A percentile compares a stretch with the other conserved stretches of the same genome.
These are phyloP conservation scores for Delphinus delphis DNA, from an alignment of 2,113 vertebrate species.

Conservation along the genomic window DNA sequence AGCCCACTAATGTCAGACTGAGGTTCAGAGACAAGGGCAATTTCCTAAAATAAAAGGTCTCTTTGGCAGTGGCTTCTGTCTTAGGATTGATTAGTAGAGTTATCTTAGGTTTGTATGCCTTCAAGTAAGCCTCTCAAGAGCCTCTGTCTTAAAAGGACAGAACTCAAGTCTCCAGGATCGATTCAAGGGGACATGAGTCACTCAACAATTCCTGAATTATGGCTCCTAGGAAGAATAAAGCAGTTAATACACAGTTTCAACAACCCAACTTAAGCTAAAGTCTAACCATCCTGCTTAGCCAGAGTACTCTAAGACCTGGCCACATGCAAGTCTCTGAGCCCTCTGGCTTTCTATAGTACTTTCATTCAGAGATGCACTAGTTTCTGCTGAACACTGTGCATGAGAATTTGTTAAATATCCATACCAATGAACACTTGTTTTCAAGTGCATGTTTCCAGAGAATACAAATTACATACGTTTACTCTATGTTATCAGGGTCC, in stretches of 20 bases:
- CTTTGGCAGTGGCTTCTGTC: background rate
- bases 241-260: background rate
- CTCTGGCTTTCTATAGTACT: background rate
- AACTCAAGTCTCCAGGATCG: background rate
- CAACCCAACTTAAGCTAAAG: background rate
- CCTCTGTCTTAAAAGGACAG: background rate
- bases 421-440: background rate
- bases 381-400: background rate
- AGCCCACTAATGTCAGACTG: background rate
- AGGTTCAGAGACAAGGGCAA: background rate
- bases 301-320: background rate
- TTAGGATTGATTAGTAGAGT: background rate
- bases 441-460: background rate
- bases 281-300: background rate
- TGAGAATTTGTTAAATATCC: background rate
- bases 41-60: background rate
- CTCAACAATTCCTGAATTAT: background rate
- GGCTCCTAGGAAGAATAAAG: background rate
- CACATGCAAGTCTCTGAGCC: background rate
- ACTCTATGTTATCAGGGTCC: constrained; percentile 20
- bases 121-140: background rate
- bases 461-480: background rate
- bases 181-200: background rate
- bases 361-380: background rate
- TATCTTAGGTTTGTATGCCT: background rate